phyloP scores from a whole-genome alignment of 2,888 invertebrate genomes.

The Heliconius hortense region DNA sequence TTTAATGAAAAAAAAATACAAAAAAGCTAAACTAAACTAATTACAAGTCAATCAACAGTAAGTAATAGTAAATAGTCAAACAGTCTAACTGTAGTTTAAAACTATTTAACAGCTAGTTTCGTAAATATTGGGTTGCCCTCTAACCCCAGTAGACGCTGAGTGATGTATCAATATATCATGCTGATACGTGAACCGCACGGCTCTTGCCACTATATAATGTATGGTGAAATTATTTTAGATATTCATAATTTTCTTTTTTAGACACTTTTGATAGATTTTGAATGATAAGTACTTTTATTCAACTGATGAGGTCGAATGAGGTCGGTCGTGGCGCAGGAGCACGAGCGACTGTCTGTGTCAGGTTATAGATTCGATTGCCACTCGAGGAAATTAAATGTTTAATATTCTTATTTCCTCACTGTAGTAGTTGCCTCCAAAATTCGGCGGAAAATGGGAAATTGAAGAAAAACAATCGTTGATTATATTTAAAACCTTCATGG shows the following conservation, averaged over 20 bases:
- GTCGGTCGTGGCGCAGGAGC: too few relatives aligned
- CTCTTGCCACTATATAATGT: slow-evolving; percentile 6
- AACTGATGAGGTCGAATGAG: too few relatives aligned
- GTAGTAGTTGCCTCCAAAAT: too few relatives aligned
- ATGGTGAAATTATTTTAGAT: neutral
- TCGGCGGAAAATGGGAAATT: too few relatives aligned
- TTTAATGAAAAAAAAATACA: neutral
- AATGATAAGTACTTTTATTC: neutral
- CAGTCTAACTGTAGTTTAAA: neutral
- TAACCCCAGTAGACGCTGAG: slow-evolving; percentile 53
- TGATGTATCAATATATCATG: slow-evolving; percentile 54
- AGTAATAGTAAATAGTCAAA: slow-evolving; percentile 9
- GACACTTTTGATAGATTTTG: neutral
- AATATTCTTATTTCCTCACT: too few relatives aligned
- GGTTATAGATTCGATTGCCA: too few relatives aligned
- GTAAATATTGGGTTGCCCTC: slow-evolving; percentile 40
- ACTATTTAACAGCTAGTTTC: slow-evolving; percentile 16
- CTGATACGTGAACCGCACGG: slow-evolving; percentile 33
- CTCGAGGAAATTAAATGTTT: too few relatives aligned
- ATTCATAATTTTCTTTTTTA: neutral
- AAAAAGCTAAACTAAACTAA: neutral
- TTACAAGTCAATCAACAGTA: slow-evolving; percentile 11
- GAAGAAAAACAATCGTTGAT: too few relatives aligned
- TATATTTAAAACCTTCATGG: too few relatives aligned
- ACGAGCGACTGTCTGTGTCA: too few relatives aligned